Percentiles rank a stretch among this genome's conserved stretches.
Evolutionary conservation across 1,140 invertebrate genomes (phyloP).

Genomic region (Lamellibrachia luymesi): DNA sequence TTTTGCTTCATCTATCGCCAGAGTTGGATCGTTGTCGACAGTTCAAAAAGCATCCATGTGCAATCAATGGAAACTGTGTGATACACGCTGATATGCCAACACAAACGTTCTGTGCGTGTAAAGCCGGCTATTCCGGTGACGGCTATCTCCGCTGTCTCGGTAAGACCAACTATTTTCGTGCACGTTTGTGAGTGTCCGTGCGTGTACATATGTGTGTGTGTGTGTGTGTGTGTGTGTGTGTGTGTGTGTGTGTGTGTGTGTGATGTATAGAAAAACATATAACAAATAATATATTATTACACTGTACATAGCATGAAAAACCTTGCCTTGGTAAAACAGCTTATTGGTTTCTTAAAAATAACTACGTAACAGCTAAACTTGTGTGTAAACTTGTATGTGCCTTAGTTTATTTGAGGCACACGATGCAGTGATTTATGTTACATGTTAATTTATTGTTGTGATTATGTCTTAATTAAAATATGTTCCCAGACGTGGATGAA

Average conservation of each 20-base stretch:
- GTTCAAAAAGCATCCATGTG: constrained; percentile 77
- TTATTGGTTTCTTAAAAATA: too few relatives aligned
- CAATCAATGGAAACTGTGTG: constrained; percentile 59
- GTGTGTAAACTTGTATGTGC: too few relatives aligned
- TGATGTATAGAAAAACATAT: not conserved
- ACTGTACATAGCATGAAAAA: too few relatives aligned
- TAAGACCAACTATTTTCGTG: constrained; percentile 56
- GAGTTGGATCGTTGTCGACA: constrained; percentile 75
- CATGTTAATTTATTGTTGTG: not conserved
- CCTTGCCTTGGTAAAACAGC: too few relatives aligned
- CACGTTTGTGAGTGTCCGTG: not conserved
- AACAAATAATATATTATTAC: too few relatives aligned
- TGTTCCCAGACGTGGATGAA: constrained; percentile 75
- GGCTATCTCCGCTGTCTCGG: constrained; percentile 76
- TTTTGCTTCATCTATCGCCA: constrained; percentile 55
- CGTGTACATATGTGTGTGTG: not conserved
- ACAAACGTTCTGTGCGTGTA: constrained; percentile 58
- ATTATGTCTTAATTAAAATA: constrained; percentile 2
- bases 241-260: not conserved
- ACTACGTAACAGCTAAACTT: too few relatives aligned
- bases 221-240: not conserved
- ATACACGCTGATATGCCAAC: not conserved
- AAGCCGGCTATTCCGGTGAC: constrained; percentile 79
- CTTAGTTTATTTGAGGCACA: not conserved
- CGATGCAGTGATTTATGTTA: not conserved